A percentile compares a stretch with the other conserved stretches of the same genome.
Conservation (phyloP, 2,888 invertebrate species). For the Acleris holmiana region DNA sequence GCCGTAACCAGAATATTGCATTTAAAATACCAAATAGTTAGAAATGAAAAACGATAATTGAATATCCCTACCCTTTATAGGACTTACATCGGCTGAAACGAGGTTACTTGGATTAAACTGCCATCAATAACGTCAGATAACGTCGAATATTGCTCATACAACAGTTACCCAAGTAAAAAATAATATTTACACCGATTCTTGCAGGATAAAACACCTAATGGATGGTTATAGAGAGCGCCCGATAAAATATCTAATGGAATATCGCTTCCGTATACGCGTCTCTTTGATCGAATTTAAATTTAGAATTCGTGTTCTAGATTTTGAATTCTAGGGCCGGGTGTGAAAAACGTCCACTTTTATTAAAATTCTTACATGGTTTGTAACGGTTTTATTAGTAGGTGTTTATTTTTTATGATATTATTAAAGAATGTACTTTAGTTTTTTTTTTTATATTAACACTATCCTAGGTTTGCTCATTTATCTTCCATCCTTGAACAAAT, state of each 20-base stretch:
- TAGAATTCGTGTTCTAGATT: slow-evolving; percentile 52
- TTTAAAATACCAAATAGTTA: neutral
- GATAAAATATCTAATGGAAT: slow-evolving; percentile 63
- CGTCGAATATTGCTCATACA: slow-evolving; percentile 18
- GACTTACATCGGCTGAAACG: slow-evolving; percentile 1
- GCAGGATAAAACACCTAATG: slow-evolving; percentile 51
- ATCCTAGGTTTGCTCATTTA: too few relatives aligned
- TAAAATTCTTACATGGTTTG: neutral
- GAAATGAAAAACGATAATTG: neutral
- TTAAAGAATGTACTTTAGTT: too few relatives aligned
- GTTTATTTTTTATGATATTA: too few relatives aligned
- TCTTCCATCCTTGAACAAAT: too few relatives aligned
- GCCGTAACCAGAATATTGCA: too few relatives aligned
- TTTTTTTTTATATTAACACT: too few relatives aligned
- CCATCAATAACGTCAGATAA: slow-evolving; percentile 14
- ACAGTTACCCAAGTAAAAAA: slow-evolving; percentile 32
- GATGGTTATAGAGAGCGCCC: slow-evolving; percentile 55
- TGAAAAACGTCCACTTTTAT: slow-evolving; percentile 15
- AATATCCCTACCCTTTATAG: neutral
- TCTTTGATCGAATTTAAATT: slow-evolving; percentile 59
- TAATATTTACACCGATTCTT: slow-evolving; percentile 46
- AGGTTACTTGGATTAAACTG: slow-evolving; percentile 23
- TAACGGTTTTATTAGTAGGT: too few relatives aligned
- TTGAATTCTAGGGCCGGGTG: slow-evolving; percentile 41
- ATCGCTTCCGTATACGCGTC: slow-evolving; percentile 61